A percentile compares a stretch with the other conserved stretches of the same genome.
Conservation (phyloP, 2,113 vertebrate genomes). For the Rhinoptilus africanus region DNA sequence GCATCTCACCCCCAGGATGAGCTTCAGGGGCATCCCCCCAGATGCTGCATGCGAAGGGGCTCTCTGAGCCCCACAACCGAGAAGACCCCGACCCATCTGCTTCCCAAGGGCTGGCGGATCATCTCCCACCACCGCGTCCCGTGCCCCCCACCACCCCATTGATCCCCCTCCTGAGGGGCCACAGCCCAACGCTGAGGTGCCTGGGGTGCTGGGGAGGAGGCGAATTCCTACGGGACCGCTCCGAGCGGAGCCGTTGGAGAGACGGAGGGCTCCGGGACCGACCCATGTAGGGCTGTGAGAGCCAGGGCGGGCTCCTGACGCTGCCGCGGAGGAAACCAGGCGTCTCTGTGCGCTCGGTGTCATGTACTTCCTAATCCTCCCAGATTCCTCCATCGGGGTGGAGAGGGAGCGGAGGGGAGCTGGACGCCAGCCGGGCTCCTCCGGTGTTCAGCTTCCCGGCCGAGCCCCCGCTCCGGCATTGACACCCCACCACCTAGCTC, state of each 20-base stretch:
- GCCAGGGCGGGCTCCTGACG: constrained; percentile 64
- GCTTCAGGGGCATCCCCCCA: fast-evolving
- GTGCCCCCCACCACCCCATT: background rate
- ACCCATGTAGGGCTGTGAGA: constrained; percentile 68
- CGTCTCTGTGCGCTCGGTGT: constrained; percentile 52
- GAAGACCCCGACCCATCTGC: background rate
- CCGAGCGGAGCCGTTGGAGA: background rate
- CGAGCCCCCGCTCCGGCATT: background rate
- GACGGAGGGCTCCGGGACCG: constrained; percentile 22
- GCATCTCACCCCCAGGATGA: background rate
- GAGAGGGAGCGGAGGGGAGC: constrained; percentile 46
- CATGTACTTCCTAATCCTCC: constrained; percentile 67
- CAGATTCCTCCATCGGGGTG: constrained; percentile 50
- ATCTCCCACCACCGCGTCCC: background rate
- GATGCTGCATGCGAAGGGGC: fast-evolving
- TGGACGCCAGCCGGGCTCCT: background rate
- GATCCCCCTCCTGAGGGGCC: background rate
- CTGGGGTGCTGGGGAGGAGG: background rate
- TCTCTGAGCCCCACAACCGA: background rate
- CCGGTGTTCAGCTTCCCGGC: background rate
- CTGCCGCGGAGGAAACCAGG: constrained; percentile 45
- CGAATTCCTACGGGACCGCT: constrained; percentile 27
- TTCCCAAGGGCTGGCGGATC: background rate
- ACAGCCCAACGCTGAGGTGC: background rate
- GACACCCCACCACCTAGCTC: background rate